phyloP scores from a whole-genome alignment of 2,888 invertebrate genomes.

The Orthosia gracilis region DNA sequence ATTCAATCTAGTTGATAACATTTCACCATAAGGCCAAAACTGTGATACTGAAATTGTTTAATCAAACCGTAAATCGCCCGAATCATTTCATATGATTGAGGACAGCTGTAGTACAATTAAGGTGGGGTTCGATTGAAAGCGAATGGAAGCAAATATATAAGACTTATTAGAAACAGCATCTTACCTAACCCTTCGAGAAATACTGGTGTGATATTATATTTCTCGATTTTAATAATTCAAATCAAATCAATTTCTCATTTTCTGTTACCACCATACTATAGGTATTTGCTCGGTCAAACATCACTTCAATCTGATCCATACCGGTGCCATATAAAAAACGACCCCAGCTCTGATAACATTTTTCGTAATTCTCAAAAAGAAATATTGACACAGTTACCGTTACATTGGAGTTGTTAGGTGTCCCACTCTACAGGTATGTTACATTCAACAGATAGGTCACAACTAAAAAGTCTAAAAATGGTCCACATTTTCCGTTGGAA shows the following conservation, averaged over 20 bases:
- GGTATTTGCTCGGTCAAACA: background rate
- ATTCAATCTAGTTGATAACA: constrained; percentile 1
- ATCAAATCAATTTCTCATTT: background rate
- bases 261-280: background rate
- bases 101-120: constrained; percentile 20
- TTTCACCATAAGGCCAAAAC: constrained; percentile 26
- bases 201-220: too few species aligned
- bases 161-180: background rate
- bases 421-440: constrained; percentile 24
- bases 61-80: constrained; percentile 48
- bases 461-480: constrained; percentile 4
- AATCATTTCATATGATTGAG: constrained; percentile 48
- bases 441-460: constrained; percentile 16
- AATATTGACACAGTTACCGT: constrained; percentile 21
- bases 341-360: constrained; percentile 4
- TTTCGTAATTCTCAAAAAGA: constrained; percentile 16
- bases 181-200: too few species aligned
- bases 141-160: background rate
- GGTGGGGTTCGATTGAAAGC: constrained; percentile 14
- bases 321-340: background rate
- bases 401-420: constrained; percentile 16
- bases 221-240: too few species aligned
- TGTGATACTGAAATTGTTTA: constrained; percentile 49
- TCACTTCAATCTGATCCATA: background rate
- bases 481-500: constrained; percentile 37